phyloP scores from a whole-genome alignment of 1,140 invertebrate genomes.

The Cardiocondyla obscurior region DNA sequence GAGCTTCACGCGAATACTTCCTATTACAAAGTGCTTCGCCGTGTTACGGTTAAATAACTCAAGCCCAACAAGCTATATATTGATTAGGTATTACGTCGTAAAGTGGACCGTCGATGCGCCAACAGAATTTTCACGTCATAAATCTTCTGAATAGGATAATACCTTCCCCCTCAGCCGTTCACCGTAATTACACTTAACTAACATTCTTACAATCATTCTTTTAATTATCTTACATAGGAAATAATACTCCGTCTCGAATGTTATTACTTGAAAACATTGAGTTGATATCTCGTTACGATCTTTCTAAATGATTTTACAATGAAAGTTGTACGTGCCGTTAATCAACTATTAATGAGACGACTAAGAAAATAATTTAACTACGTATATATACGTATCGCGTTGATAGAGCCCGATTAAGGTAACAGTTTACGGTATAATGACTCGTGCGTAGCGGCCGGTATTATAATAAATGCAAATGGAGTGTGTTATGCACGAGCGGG shows the following conservation, averaged over 20 bases:
- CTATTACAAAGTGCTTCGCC: conserved; percentile 31
- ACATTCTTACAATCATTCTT: background rate
- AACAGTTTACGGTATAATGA: conserved; percentile 17
- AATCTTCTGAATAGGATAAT: background rate
- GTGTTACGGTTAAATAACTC: conserved; percentile 32
- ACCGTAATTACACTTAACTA: background rate
- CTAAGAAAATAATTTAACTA: conserved; percentile 36
- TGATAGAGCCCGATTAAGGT: conserved; percentile 21
- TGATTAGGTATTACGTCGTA: conserved; percentile 1
- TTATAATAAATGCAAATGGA: conserved; percentile 48
- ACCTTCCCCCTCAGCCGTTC: background rate
- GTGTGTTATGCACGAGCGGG: conserved; percentile 30
- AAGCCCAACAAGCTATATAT: conserved; percentile 14
- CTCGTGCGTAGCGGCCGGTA: background rate
- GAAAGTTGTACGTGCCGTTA: background rate
- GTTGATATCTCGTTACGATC: background rate
- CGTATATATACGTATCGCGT: background rate
- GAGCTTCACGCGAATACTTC: conserved; percentile 16
- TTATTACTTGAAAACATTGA: background rate
- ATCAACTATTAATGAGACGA: background rate
- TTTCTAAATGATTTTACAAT: background rate
- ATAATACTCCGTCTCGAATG: background rate
- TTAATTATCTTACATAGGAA: background rate
- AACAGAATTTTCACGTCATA: background rate
- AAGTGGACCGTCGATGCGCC: background rate